phyloP scores from a whole-genome alignment of 2,113 vertebrate genomes.

The Caranx ignobilis region DNA sequence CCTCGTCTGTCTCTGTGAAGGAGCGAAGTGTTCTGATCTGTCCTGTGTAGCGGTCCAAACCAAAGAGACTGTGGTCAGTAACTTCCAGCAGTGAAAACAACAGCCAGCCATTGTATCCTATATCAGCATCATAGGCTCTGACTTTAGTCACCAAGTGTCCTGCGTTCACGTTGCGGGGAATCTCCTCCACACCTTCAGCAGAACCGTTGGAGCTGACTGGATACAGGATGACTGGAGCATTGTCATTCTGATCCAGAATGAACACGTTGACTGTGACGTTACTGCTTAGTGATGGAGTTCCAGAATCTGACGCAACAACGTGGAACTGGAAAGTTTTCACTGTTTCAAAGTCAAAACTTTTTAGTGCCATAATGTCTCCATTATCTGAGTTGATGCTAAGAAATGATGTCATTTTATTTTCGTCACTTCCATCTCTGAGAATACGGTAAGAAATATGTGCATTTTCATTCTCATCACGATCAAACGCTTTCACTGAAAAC shows the following conservation, averaged over 20 bases:
- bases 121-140: slow-evolving; percentile 59
- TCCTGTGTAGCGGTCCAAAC: slow-evolving; percentile 48
- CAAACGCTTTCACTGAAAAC: slow-evolving; percentile 61
- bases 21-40: slow-evolving; percentile 53
- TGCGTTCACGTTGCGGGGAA: slow-evolving; percentile 44
- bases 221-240: slow-evolving; percentile 47
- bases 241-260: slow-evolving; percentile 46
- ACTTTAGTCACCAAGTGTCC: slow-evolving; percentile 58
- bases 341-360: slow-evolving; percentile 45
- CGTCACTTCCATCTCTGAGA: not conserved
- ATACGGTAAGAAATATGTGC: slow-evolving; percentile 59
- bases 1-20: slow-evolving; percentile 51
- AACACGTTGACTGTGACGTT: slow-evolving; percentile 44
- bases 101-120: slow-evolving; percentile 60
- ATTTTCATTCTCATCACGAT: slow-evolving; percentile 56
- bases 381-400: slow-evolving; percentile 43
- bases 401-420: slow-evolving; percentile 16
- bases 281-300: slow-evolving; percentile 19
- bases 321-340: slow-evolving; percentile 27
- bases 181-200: slow-evolving; percentile 47
- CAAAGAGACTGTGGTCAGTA: slow-evolving; percentile 49
- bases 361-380: slow-evolving; percentile 46
- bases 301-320: slow-evolving; percentile 22
- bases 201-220: slow-evolving; percentile 33
- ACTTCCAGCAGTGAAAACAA: slow-evolving; percentile 46